A percentile compares a stretch with the other conserved stretches of the same genome.
Evolutionary conservation across 2,113 vertebrate species (phyloP).

Genomic region (Osmerus eperlanus): DNA sequence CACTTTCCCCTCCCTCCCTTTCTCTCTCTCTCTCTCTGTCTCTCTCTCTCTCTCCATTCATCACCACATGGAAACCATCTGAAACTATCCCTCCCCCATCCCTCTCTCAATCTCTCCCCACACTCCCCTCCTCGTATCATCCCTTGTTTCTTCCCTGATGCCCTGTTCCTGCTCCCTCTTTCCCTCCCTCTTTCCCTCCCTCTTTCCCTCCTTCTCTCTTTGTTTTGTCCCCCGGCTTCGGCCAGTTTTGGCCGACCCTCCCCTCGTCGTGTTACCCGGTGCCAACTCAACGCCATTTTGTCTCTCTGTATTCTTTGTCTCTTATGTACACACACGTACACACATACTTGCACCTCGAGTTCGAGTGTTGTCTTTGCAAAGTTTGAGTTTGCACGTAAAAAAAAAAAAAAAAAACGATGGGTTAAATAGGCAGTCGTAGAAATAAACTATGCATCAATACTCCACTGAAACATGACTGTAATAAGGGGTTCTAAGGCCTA

Average conservation of each 20-base stretch:
- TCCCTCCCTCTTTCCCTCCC: slow-evolving; percentile 5
- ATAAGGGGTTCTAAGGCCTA: slow-evolving; percentile 15
- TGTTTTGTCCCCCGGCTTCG: not conserved
- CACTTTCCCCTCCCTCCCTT: too few species aligned
- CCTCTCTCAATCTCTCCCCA: slow-evolving; percentile 38
- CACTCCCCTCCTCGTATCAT: slow-evolving; percentile 36
- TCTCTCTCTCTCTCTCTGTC: too few species aligned
- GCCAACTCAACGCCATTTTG: slow-evolving; percentile 5
- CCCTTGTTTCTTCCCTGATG: slow-evolving; percentile 27
- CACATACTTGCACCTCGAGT: not conserved
- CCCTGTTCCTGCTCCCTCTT: not conserved
- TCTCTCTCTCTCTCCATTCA: slow-evolving; percentile 34
- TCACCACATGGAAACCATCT: slow-evolving; percentile 77
- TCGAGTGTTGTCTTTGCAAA: not conserved
- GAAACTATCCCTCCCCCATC: slow-evolving; percentile 50
- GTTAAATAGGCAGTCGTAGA: slow-evolving; percentile 37
- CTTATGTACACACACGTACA: not conserved
- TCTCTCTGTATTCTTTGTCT: not conserved
- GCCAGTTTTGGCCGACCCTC: not conserved
- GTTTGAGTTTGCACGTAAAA: slow-evolving; percentile 25
- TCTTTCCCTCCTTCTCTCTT: not conserved
- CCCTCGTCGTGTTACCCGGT: not conserved
- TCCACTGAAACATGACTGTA: slow-evolving; percentile 14
- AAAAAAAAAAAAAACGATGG: slow-evolving; percentile 29
- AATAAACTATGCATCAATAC: slow-evolving; percentile 32